phyloP scores from a whole-genome alignment of 2,113 vertebrate genomes.

The Notothenia rossii region DNA sequence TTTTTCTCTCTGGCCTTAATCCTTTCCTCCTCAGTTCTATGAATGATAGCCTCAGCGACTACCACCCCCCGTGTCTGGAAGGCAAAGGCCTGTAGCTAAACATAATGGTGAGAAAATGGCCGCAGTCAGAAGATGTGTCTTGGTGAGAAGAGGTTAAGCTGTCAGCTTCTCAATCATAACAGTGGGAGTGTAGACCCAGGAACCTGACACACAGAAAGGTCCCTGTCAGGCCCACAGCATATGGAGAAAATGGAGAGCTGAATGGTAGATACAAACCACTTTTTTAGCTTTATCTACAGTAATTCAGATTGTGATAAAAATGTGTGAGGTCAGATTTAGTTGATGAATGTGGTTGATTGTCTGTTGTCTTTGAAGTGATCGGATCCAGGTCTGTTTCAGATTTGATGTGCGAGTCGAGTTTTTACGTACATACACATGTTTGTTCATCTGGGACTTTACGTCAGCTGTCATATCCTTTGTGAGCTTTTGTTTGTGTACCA shows the following conservation, averaged over 20 bases:
- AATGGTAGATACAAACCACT: slow-evolving; percentile 1
- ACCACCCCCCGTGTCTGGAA: slow-evolving; percentile 47
- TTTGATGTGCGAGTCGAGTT: neutral
- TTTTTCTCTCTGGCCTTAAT: slow-evolving; percentile 72
- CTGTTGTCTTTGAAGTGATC: neutral
- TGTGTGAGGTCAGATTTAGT: neutral
- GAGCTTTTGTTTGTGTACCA: neutral
- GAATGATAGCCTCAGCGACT: slow-evolving; percentile 75
- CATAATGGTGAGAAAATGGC: slow-evolving; percentile 65
- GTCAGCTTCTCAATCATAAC: slow-evolving; percentile 50
- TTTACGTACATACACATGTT: neutral
- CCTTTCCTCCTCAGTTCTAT: slow-evolving; percentile 66
- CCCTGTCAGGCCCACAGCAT: neutral
- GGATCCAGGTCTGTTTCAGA: neutral
- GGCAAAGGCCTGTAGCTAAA: slow-evolving; percentile 48
- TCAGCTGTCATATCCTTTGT: neutral
- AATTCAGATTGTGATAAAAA: neutral
- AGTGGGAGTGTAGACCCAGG: slow-evolving; percentile 14
- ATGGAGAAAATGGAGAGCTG: neutral
- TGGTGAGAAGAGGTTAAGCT: slow-evolving; percentile 48
- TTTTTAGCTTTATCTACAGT: neutral
- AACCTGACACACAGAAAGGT: slow-evolving; percentile 32
- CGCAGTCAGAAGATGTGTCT: slow-evolving; percentile 56
- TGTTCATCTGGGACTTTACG: neutral
- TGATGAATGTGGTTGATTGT: neutral